Evolutionary conservation across 2,113 vertebrate species (phyloP).

Genomic region (Pterocles gutturalis): DNA sequence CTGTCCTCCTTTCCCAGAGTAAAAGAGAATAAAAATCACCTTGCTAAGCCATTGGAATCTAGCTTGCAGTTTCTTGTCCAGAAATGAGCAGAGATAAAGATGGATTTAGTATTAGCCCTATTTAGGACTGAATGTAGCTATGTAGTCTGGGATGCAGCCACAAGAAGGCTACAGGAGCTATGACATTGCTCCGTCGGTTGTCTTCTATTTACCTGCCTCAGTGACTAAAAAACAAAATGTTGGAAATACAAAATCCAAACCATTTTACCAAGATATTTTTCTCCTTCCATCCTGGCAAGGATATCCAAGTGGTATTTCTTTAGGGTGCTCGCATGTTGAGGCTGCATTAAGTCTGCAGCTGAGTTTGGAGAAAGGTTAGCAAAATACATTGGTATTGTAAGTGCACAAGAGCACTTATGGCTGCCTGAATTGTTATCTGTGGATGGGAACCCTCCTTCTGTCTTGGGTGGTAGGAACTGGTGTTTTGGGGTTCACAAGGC

Average conservation of each 20-base stretch:
- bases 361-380: background rate
- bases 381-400: background rate
- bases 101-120: background rate
- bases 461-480: background rate
- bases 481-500: background rate
- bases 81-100: background rate
- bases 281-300: background rate
- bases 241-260: background rate
- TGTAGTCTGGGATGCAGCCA: background rate
- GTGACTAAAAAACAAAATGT: background rate
- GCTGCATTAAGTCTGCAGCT: background rate
- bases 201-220: background rate
- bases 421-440: background rate
- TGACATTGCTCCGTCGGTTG: background rate
- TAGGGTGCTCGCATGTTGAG: background rate
- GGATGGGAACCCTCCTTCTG: background rate
- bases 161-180: fast-evolving
- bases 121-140: background rate
- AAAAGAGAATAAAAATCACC: background rate
- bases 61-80: background rate
- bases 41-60: background rate
- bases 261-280: background rate
- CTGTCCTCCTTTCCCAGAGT: background rate
- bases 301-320: background rate
- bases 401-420: background rate